A percentile compares a stretch with the other conserved stretches of the same genome.
These are phyloP conservation scores for Lytechinus pictus DNA, from an alignment of 35 echinoderm and acorn worm genomes.

Conservation along the genomic window DNA sequence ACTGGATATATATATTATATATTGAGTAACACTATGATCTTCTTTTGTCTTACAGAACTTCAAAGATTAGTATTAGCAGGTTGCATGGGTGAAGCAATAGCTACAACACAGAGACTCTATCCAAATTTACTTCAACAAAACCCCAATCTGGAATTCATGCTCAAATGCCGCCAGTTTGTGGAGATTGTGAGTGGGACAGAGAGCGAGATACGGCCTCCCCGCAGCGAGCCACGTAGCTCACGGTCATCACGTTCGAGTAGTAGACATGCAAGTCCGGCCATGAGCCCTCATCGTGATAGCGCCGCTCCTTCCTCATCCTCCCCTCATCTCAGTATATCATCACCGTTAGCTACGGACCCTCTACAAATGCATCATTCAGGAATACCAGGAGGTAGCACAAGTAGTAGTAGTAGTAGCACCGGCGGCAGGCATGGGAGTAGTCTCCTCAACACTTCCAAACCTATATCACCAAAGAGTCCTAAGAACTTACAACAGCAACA, in stretches of 20 bases:
- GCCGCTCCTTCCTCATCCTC: conserved; percentile 67
- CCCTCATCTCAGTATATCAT: conserved; percentile 63
- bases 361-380: conserved; percentile 37
- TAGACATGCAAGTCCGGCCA: conserved; percentile 83
- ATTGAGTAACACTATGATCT: not conserved
- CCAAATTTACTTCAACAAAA: conserved; percentile 89
- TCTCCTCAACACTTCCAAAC: conserved; percentile 63
- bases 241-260: conserved; percentile 82
- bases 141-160: conserved; percentile 95
- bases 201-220: conserved; percentile 85
- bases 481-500: conserved; percentile 64
- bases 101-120: conserved; percentile 93
- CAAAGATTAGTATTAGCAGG: conserved; percentile 94
- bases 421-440: conserved; percentile 58
- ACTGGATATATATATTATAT: too few species aligned
- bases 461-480: conserved; percentile 76
- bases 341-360: conserved; percentile 25
- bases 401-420: conserved; percentile 59
- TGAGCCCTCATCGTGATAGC: conserved; percentile 85
- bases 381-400: conserved; percentile 36
- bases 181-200: conserved; percentile 99
- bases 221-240: conserved; percentile 63
- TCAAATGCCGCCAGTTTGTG: conserved; percentile 99
- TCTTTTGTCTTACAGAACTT: conserved; percentile 70
- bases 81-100: conserved; percentile 96